Evolutionary conservation across 2,797 vertebrate species (phyloP).

Genomic region (Crenuchus spilurus): DNA sequence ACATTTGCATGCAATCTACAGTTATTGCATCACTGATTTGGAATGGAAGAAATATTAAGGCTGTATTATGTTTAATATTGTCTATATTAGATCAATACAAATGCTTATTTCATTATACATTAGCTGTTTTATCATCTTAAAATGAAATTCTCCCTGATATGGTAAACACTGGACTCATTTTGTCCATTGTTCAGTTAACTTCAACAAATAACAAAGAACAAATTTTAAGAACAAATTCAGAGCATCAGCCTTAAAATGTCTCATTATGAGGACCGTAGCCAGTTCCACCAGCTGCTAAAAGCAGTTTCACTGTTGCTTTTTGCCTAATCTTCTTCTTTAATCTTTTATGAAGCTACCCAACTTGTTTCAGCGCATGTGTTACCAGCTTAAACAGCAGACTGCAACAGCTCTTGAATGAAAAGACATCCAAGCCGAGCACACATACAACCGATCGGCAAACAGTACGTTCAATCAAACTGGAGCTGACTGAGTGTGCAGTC

Average conservation of each 20-base stretch:
- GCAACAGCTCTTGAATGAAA: constrained; percentile 35
- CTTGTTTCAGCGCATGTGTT: constrained; percentile 3
- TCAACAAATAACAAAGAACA: too few relatives aligned
- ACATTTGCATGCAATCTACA: too few relatives aligned
- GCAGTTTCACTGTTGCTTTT: neutral
- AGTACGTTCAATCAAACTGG: constrained; percentile 56
- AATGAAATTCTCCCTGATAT: too few relatives aligned
- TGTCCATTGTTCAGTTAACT: too few relatives aligned
- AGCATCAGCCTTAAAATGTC: neutral
- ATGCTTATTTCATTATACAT: too few relatives aligned
- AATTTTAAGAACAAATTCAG: too few relatives aligned
- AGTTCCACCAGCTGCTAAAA: neutral
- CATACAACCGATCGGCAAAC: constrained; percentile 53
- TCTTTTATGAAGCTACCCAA: neutral
- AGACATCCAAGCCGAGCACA: constrained; percentile 35
- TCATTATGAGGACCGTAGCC: neutral
- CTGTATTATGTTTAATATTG: too few relatives aligned
- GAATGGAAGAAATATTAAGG: too few relatives aligned
- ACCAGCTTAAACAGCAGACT: constrained; percentile 25
- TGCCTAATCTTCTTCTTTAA: neutral
- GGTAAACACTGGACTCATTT: too few relatives aligned
- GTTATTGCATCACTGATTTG: too few relatives aligned
- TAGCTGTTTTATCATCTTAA: too few relatives aligned
- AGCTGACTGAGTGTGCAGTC: constrained; percentile 60
- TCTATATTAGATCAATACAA: too few relatives aligned